phyloP scores from a whole-genome alignment of 1,140 invertebrate genomes.

The Meloidogyne exigua region DNA sequence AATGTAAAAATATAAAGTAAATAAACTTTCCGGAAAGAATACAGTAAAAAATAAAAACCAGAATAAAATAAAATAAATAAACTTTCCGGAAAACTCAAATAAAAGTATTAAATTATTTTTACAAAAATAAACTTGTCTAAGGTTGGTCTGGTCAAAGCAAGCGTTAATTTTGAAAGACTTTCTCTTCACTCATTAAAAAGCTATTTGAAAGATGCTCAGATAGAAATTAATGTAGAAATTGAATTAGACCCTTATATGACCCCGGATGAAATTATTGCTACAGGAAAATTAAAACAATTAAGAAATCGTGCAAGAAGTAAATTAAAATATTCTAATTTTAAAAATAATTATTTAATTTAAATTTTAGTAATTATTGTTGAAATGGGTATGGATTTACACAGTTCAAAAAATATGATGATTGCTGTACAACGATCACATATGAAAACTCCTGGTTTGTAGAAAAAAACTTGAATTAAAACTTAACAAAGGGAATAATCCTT shows the following conservation, averaged over 20 bases:
- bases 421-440: slow-evolving; percentile 52
- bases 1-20: no score
- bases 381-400: slow-evolving; percentile 62
- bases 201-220: slow-evolving; percentile 56
- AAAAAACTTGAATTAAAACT: neutral
- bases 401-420: slow-evolving; percentile 54
- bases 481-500: no score
- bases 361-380: slow-evolving; percentile 47
- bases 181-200: slow-evolving; percentile 59
- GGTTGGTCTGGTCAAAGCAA: slow-evolving; percentile 55
- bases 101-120: neutral
- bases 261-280: slow-evolving; percentile 59
- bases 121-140: neutral
- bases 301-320: slow-evolving; percentile 54
- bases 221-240: slow-evolving; percentile 56
- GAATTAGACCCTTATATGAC: slow-evolving; percentile 60
- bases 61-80: neutral
- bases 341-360: neutral
- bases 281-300: slow-evolving; percentile 55
- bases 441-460: slow-evolving; percentile 41
- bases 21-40: neutral
- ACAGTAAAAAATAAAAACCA: no score
- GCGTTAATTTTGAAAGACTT: slow-evolving; percentile 54
- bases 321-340: neutral
- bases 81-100: neutral